Evolutionary conservation across 2,113 vertebrate genomes (phyloP).

Genomic region (Numida meleagris): DNA sequence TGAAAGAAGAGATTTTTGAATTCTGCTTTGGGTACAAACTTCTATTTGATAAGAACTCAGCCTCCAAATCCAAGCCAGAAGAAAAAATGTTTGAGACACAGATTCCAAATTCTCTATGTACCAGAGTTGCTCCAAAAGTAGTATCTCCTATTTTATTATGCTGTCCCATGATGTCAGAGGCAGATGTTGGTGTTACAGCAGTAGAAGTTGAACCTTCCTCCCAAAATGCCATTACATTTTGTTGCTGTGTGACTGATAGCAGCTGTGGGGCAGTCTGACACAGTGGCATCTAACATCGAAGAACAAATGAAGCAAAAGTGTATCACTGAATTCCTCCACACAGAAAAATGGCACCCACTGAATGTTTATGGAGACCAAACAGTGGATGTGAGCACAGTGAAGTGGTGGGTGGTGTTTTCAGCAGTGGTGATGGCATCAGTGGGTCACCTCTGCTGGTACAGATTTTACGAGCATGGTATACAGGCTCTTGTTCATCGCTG

Average conservation of each 20-base stretch:
- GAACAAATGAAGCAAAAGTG: neutral
- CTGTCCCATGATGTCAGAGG: too few relatives aligned
- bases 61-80: neutral
- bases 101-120: neutral
- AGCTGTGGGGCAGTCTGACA: neutral
- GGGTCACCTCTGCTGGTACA: too few relatives aligned
- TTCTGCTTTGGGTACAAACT: neutral
- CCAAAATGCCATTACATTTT: neutral
- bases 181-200: too few relatives aligned
- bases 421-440: too few relatives aligned
- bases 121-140: neutral
- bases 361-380: neutral
- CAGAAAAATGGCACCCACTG: neutral
- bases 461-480: too few relatives aligned
- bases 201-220: neutral
- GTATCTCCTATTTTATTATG: neutral
- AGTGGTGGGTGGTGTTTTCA: too few relatives aligned
- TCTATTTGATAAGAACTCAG: neutral
- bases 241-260: neutral
- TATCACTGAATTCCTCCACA: too few relatives aligned
- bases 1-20: neutral
- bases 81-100: neutral
- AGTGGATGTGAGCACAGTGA: too few relatives aligned
- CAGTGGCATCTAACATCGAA: neutral
- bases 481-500: neutral